Evolutionary conservation across 2,888 invertebrate genomes (phyloP).

Genomic region (Liposcelis brunnea): DNA sequence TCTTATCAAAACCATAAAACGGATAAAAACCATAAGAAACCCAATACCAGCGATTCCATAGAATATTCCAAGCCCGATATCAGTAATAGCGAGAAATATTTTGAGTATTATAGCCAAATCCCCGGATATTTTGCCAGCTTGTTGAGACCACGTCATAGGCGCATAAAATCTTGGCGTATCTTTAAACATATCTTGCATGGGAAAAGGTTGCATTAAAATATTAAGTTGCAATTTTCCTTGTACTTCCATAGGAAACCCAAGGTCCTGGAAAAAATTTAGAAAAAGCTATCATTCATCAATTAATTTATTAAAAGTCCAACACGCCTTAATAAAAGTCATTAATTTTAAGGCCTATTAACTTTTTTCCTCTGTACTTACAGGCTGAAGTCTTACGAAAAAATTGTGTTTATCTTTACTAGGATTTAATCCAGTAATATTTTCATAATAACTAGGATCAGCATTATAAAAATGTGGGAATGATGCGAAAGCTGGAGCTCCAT

Average conservation of each 20-base stretch:
- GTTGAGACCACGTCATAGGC: conserved; percentile 63
- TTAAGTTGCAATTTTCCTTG: conserved; percentile 61
- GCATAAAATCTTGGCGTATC: conserved; percentile 37
- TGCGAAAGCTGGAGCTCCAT: conserved; percentile 66
- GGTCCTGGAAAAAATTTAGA: conserved; percentile 26
- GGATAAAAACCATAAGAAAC: conserved; percentile 24
- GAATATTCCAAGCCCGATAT: conserved; percentile 35
- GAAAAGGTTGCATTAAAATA: conserved; percentile 32
- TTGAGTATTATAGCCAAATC: conserved; percentile 37
- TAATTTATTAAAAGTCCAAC: no score
- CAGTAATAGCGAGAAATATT: conserved; percentile 33
- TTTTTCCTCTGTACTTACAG: conserved; percentile 26
- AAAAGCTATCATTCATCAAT: no score
- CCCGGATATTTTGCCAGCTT: conserved; percentile 39
- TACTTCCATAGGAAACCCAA: conserved; percentile 56
- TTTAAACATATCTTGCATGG: conserved; percentile 34
- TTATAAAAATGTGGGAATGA: conserved; percentile 68
- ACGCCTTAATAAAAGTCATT: no score
- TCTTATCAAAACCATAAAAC: conserved; percentile 13
- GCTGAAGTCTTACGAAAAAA: conserved; percentile 51
- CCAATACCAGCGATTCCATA: conserved; percentile 34
- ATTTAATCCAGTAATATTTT: conserved; percentile 44
- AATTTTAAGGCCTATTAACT: no score
- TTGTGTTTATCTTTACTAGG: conserved; percentile 42
- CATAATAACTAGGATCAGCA: conserved; percentile 45